phyloP scores from a whole-genome alignment of 2,113 vertebrate species.

The Tyrannus savana region DNA sequence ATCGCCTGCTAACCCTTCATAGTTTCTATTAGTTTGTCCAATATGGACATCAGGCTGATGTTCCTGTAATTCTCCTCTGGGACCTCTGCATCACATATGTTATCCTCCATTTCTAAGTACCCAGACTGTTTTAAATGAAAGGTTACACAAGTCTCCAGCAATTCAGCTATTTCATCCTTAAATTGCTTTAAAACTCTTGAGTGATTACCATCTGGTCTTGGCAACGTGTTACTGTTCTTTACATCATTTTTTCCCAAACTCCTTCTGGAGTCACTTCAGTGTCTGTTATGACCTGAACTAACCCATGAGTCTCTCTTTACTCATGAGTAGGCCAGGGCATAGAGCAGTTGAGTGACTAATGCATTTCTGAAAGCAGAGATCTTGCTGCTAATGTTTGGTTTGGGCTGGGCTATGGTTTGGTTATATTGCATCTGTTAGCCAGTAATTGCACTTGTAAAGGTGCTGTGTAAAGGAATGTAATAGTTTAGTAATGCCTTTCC shows the following conservation, averaged over 20 bases:
- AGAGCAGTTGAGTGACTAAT: not conserved
- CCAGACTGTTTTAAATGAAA: constrained; percentile 1
- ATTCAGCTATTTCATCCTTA: constrained; percentile 4
- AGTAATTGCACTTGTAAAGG: not conserved
- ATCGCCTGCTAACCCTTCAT: not conserved
- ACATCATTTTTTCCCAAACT: not conserved
- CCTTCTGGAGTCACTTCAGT: not conserved
- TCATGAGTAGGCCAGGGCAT: not conserved
- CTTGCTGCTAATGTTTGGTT: not conserved
- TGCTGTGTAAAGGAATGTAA: not conserved
- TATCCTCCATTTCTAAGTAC: not conserved
- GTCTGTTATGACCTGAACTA: not conserved
- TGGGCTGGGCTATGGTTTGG: not conserved
- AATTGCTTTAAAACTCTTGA: not conserved
- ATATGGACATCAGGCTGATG: not conserved
- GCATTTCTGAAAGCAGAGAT: not conserved
- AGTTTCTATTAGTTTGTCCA: not conserved
- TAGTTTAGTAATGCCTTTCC: not conserved
- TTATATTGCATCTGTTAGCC: not conserved
- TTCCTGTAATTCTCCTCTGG: not conserved
- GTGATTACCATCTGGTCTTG: constrained; percentile 47
- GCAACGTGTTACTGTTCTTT: not conserved
- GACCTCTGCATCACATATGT: not conserved
- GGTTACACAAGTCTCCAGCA: not conserved
- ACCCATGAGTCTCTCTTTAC: not conserved